phyloP scores from a whole-genome alignment of 2,113 vertebrate species.

The Phaetusa simplex region DNA sequence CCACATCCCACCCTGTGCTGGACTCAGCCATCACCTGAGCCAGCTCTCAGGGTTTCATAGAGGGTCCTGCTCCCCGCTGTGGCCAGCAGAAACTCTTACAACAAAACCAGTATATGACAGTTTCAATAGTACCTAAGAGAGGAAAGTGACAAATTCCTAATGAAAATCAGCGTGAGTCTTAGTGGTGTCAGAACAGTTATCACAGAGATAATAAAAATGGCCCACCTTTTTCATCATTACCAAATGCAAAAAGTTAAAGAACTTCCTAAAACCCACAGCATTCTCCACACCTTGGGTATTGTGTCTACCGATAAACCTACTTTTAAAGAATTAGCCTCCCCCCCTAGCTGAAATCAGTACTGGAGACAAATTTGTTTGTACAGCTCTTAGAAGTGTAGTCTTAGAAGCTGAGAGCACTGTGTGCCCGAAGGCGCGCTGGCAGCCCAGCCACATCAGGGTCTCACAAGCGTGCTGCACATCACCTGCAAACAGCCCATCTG shows the following conservation, averaged over 20 bases:
- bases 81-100: neutral
- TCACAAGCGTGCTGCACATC: neutral
- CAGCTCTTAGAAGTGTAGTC: neutral
- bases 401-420: neutral
- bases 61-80: accelerated
- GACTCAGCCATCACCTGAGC: neutral
- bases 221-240: neutral
- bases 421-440: neutral
- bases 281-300: neutral
- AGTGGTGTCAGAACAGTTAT: neutral
- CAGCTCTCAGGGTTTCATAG: neutral
- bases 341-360: neutral
- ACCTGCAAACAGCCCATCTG: neutral
- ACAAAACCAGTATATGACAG: neutral
- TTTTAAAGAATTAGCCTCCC: neutral
- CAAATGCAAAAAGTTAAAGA: neutral
- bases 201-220: neutral
- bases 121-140: neutral
- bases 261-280: neutral
- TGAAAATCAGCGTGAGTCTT: neutral
- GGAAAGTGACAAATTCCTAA: neutral
- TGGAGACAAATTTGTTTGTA: neutral
- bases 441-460: neutral
- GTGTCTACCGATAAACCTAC: neutral
- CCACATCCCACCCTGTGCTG: neutral